phyloP scores from a whole-genome alignment of 2,797 vertebrate species.

The Eulemur albifrons region DNA sequence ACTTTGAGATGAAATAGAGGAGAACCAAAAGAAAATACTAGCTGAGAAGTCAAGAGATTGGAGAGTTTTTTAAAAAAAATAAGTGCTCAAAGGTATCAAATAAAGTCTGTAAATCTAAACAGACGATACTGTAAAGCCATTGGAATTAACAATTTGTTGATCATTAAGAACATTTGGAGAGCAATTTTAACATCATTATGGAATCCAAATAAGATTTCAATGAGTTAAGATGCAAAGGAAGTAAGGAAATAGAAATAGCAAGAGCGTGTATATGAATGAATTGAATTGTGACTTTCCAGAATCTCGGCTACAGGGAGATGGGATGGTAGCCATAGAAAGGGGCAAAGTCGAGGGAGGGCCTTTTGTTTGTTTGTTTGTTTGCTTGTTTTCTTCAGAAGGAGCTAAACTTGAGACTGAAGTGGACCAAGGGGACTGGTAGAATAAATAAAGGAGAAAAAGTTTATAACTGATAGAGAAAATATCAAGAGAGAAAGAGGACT shows the following conservation, averaged over 20 bases:
- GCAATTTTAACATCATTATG: neutral
- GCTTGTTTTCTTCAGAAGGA: neutral
- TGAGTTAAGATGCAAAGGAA: neutral
- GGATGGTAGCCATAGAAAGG: neutral
- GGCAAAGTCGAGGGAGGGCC: neutral
- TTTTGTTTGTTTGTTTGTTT: too few species aligned
- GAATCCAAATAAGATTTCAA: neutral
- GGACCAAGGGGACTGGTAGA: neutral
- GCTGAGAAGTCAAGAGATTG: neutral
- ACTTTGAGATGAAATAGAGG: neutral
- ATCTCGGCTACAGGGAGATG: neutral
- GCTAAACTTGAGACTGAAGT: neutral
- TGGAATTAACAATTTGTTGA: neutral
- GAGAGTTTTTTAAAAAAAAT: neutral
- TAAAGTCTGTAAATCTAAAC: neutral
- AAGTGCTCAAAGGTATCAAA: neutral
- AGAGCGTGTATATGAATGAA: accelerated
- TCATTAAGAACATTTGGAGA: neutral
- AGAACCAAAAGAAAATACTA: neutral
- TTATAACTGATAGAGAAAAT: neutral
- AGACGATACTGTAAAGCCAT: neutral
- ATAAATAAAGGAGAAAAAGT: neutral
- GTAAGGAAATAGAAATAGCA: neutral
- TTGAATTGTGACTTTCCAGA: neutral
- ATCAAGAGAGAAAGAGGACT: neutral